Evolutionary conservation across 2,888 invertebrate genomes (phyloP).

Genomic region (Exephanes ischioxanthus): DNA sequence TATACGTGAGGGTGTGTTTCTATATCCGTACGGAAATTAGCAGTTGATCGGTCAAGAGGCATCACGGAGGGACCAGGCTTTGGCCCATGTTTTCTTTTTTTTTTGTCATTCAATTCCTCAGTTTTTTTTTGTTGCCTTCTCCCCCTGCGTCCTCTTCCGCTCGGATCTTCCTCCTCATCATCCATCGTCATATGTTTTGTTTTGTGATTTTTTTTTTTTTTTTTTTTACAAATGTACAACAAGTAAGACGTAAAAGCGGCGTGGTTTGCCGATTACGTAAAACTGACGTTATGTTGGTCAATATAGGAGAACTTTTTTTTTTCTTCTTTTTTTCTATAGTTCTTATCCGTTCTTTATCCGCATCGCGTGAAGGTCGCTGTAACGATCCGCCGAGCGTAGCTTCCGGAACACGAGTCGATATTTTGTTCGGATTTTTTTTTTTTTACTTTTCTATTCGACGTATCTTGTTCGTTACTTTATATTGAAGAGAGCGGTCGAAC

Average conservation of each 20-base stretch:
- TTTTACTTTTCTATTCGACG: slow-evolving; percentile 15
- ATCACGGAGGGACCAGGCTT: slow-evolving; percentile 59
- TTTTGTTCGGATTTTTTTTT: slow-evolving; percentile 18
- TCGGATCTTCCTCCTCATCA: slow-evolving; percentile 31
- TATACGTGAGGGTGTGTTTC: no score
- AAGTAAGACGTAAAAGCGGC: slow-evolving; percentile 58
- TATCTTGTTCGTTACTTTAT: slow-evolving; percentile 21
- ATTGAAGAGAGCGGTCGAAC: slow-evolving; percentile 33
- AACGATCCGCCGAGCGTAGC: neutral
- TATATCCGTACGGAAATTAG: slow-evolving; percentile 32
- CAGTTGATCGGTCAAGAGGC: slow-evolving; percentile 50
- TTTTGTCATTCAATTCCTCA: slow-evolving; percentile 61
- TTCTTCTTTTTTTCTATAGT: slow-evolving; percentile 35
- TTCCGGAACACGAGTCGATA: neutral
- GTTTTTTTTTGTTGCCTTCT: slow-evolving; percentile 37
- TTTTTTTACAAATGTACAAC: slow-evolving; percentile 73
- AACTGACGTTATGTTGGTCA: slow-evolving; percentile 57
- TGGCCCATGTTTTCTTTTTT: slow-evolving; percentile 59
- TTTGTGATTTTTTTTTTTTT: slow-evolving; percentile 37
- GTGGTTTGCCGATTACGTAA: slow-evolving; percentile 54
- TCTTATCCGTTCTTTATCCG: slow-evolving; percentile 47
- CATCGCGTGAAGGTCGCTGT: slow-evolving; percentile 7
- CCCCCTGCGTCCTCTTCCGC: slow-evolving; percentile 62
- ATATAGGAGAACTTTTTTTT: slow-evolving; percentile 30
- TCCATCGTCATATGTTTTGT: slow-evolving; percentile 36